phyloP scores from a whole-genome alignment of 1,140 invertebrate species.

The Caerostris extrusa region DNA sequence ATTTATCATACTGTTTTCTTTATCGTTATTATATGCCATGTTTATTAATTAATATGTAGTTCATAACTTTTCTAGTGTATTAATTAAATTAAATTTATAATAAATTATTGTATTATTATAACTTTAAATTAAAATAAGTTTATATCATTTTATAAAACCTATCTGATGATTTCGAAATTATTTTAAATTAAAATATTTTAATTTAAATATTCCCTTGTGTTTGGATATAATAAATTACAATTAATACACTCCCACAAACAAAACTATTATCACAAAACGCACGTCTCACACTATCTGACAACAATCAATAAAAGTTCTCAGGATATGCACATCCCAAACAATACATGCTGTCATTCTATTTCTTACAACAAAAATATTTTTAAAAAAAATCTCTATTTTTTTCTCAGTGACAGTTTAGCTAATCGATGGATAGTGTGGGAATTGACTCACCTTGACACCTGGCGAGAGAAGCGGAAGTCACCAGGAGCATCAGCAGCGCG shows the following conservation, averaged over 20 bases:
- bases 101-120: no score
- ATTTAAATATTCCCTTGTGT: no score
- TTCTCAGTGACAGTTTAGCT: not conserved
- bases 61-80: no score
- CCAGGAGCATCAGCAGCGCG: slow-evolving; percentile 47
- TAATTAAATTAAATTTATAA: no score
- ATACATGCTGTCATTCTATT: not conserved
- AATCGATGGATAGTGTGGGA: not conserved
- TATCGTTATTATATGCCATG: no score
- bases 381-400: not conserved
- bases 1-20: no score
- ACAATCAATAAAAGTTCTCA: not conserved
- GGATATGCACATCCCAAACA: not conserved
- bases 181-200: no score
- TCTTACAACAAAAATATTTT: not conserved
- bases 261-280: not conserved
- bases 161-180: no score
- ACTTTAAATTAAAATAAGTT: no score
- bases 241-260: not conserved
- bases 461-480: slow-evolving; percentile 44
- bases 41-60: no score
- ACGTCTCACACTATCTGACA: not conserved
- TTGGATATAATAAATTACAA: no score
- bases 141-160: no score
- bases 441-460: slow-evolving; percentile 73